A percentile compares a stretch with the other conserved stretches of the same genome.
Evolutionary conservation across 2,888 invertebrate species (phyloP).

Genomic region (Pheosia tremula): DNA sequence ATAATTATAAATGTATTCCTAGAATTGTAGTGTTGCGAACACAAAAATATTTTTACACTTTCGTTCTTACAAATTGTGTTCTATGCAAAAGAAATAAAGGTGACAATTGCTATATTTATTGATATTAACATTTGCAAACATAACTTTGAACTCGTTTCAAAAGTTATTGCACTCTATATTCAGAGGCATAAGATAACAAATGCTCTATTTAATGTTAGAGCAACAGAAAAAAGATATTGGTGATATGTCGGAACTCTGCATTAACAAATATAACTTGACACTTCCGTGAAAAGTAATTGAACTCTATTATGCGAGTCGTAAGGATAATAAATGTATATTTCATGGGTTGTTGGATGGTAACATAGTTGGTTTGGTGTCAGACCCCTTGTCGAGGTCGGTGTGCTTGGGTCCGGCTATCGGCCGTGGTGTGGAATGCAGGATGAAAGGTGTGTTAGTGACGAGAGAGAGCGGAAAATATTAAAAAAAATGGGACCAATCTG

Average conservation of each 20-base stretch:
- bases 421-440: constrained; percentile 64
- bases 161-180: background rate
- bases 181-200: background rate
- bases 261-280: background rate
- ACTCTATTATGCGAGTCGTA: constrained; percentile 4
- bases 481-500: background rate
- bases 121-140: background rate
- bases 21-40: background rate
- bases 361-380: constrained; percentile 24
- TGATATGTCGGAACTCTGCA: background rate
- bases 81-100: background rate
- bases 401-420: constrained; percentile 50
- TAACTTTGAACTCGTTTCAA: background rate
- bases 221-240: background rate
- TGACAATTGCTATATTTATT: background rate
- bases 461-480: constrained; percentile 2
- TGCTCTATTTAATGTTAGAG: background rate
- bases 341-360: background rate
- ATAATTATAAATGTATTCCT: constrained; percentile 1
- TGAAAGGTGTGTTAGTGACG: constrained; percentile 51
- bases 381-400: constrained; percentile 45
- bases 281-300: background rate
- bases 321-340: constrained; percentile 12
- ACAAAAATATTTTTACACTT: background rate
- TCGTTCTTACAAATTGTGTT: background rate